A percentile compares a stretch with the other conserved stretches of the same genome.
Evolutionary conservation across 2,113 vertebrate genomes (phyloP).

Genomic region (Gasterosteus nipponicus): DNA sequence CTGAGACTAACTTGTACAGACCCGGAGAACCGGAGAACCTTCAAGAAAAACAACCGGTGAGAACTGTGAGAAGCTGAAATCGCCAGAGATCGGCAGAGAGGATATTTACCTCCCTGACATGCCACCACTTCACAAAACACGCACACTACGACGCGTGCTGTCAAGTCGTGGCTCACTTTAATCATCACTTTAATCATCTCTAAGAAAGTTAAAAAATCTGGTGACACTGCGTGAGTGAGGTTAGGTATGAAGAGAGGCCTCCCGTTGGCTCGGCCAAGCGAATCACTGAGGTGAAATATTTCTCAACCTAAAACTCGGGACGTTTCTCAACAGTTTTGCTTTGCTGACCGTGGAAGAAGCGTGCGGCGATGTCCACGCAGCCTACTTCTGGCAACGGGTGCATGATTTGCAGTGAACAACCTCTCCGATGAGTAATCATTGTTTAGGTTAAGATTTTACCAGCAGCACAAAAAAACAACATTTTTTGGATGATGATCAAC

Average conservation of each 20-base stretch:
- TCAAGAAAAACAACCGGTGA: not conserved
- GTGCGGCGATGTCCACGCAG: not conserved
- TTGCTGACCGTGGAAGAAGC: not conserved
- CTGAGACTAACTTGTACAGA: too few relatives aligned
- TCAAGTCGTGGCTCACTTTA: not conserved
- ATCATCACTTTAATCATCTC: not conserved
- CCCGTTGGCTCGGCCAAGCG: constrained; percentile 8
- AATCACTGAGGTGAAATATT: not conserved
- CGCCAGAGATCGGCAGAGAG: not conserved
- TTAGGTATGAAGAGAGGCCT: not conserved
- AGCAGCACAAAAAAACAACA: not conserved
- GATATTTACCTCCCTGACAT: not conserved
- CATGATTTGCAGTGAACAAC: not conserved
- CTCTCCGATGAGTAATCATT: not conserved
- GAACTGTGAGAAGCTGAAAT: not conserved
- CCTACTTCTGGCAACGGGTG: not conserved
- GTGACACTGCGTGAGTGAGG: not conserved
- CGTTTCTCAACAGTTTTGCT: not conserved
- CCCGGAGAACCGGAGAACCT: not conserved
- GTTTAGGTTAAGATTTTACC: constrained; percentile 21
- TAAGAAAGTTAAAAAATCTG: not conserved
- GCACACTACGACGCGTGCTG: not conserved
- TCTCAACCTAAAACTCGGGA: not conserved
- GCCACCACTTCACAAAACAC: not conserved
- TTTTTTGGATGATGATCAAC: constrained; percentile 9